Base-by-base conservation (phyloP, 2,113 vertebrate species). In the Rhadina sibilatrix region DNA sequence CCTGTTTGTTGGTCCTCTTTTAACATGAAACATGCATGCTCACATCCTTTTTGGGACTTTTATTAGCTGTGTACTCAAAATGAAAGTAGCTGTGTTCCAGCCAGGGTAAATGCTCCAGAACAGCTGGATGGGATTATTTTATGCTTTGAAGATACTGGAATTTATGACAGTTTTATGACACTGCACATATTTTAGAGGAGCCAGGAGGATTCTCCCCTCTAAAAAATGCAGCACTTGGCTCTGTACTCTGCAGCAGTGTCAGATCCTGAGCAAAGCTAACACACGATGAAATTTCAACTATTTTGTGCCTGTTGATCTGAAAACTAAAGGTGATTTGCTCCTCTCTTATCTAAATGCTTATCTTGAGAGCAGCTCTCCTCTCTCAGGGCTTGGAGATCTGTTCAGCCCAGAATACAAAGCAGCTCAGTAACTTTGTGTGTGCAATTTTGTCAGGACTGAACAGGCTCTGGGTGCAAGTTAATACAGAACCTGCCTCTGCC, bases 81-180 rank as follows among this genome's bases (percentile, higher is more conserved):
- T 81, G 87, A 93, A 96, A 96, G 94, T 95, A 90, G 82, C 60
- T 90, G 59, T 90, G 56, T 8, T 90, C 59, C 90, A 91, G 66
- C 66, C 46, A 57, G 89, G 57, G 53, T 87, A 87, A 96, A 75
- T 50, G 84, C 84, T 80, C 54, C 14, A 0, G 13, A 96, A 82
- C 91, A 96, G 91, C 93, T 96, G 94, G 90, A 90, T 6, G 16
- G 79, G 88, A 93, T 83, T 95, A 82, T 31, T 87, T 74, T 37
- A 57, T 85, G 90, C 94, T 95, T 94, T 96, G 93, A 95, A 96
- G 88, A 85, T 72, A 94, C 59, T 93, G 71, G 90, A 83, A 90
- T 96, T 94, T 83, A n/a, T 86, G 90, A 77, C 79, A 83, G 84
- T 74, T 96, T 97, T 94, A 95, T 95, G 89, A 93, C 93, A 95